Evolutionary conservation across 2,888 invertebrate genomes (phyloP), one percentile per base, ranked within the genome.

Genomic region (Teleogryllus oceanicus): DNA sequence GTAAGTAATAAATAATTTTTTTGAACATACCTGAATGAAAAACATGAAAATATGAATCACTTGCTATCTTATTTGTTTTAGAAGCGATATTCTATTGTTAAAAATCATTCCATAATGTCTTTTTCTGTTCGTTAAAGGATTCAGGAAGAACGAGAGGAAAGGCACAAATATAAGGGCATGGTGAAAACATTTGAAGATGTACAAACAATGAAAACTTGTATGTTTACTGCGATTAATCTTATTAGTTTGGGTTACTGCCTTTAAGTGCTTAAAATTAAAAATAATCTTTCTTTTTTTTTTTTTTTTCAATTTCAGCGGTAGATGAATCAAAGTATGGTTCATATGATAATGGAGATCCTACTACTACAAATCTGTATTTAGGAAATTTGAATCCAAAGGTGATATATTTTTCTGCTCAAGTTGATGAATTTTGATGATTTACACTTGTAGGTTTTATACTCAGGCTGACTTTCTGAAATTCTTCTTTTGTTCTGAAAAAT

Each of bases 361-460:
- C 95, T 84, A 99, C 99, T 2, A 99, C 99, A 78, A 99, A 99
- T 88, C 90, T 99, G 74, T 99, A 99, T 87, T 90, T 99, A 79
- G 98, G 98, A 81, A 99, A 99, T 87, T 90, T 99, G 51, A 98
- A 96, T 87, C 98, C 98, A 77, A 97, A 97, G 91, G 97, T 97
- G 88, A 86, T 83, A 37, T 37, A 37, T 37, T 13, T 83, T 74
- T 74, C 0, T 76, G 50, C 62, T 51, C 50, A 50, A 74, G 78
- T 50, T 76, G 79, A 80, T 37, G 37, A 37, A 37, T 37, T 37
- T 37, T 37, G 37, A 37, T 37, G 5, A 37, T 37, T 37, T 37
- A 37, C 37, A 37, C 8, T 37, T 37, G 37, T 37, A 5, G 8
- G 5, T 37, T 37, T 37, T 37, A 5, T 37, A 37, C 37, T 37